phyloP scores from a whole-genome alignment of 2,113 vertebrate species.

The Odocoileus hemionus region DNA sequence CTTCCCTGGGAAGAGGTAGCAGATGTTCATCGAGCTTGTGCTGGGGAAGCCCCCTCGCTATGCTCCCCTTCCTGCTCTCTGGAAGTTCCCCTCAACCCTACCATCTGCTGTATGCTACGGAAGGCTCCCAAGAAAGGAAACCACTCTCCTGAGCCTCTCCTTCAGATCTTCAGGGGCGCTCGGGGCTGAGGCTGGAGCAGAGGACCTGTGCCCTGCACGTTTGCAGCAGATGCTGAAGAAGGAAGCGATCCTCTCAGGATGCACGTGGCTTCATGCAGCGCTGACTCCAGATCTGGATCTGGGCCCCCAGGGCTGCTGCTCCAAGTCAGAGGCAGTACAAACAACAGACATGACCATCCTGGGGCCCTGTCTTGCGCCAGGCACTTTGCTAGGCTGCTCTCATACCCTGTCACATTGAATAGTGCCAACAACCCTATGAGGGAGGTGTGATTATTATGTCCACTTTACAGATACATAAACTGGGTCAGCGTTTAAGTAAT shows the following conservation, averaged over 20 bases:
- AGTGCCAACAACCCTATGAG: not conserved
- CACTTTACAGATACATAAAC: not conserved
- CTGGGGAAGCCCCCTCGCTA: not conserved
- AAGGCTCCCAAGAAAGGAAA: not conserved
- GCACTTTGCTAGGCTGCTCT: not conserved
- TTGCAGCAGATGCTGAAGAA: not conserved
- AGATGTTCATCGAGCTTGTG: not conserved
- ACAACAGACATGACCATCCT: not conserved
- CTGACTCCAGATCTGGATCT: not conserved
- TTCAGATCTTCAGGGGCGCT: not conserved
- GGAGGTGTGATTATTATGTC: not conserved
- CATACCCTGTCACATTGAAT: not conserved
- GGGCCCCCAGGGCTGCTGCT: not conserved
- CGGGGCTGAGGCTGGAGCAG: not conserved
- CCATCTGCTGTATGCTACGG: not conserved
- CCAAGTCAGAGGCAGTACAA: not conserved
- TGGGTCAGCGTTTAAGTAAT: not conserved
- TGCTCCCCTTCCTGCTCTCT: not conserved
- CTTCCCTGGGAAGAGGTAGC: not conserved
- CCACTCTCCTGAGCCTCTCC: not conserved
- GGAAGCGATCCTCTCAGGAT: not conserved
- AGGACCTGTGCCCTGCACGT: not conserved
- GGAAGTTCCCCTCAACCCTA: not conserved
- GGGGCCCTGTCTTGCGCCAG: not conserved
- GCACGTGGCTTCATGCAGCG: rapidly evolving